Percentiles rank a stretch among this genome's conserved stretches.
Evolutionary conservation across 2,113 vertebrate species (phyloP).

Genomic region (Nibea albiflora): DNA sequence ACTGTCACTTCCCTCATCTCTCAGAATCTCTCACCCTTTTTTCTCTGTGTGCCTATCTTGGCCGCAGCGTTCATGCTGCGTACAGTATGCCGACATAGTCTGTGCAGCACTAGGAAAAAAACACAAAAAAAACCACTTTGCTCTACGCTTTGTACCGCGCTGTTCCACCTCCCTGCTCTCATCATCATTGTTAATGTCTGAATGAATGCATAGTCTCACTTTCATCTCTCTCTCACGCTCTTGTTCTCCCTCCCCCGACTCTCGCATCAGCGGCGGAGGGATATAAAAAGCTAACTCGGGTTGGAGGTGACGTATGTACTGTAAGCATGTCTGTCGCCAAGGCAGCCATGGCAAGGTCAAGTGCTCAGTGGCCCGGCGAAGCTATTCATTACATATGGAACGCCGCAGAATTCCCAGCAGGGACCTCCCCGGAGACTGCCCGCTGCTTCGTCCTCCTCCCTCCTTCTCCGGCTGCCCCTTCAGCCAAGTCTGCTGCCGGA

Average conservation of each 20-base stretch:
- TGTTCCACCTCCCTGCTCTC: conserved; percentile 55
- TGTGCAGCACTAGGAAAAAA: conserved; percentile 24
- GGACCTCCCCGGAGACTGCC: conserved; percentile 23
- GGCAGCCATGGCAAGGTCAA: conserved; percentile 72
- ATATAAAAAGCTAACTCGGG: conserved; percentile 49
- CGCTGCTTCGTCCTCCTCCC: neutral
- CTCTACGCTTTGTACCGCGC: conserved; percentile 22
- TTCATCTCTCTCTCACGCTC: conserved; percentile 36
- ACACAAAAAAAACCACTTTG: neutral
- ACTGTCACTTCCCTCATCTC: conserved; percentile 70
- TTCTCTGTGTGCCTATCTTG: conserved; percentile 11
- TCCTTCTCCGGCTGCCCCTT: neutral
- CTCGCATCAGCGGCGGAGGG: neutral
- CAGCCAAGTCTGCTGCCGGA: neutral
- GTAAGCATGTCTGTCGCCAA: conserved; percentile 57
- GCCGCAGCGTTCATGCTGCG: neutral
- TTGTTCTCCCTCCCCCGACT: neutral
- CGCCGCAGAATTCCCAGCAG: conserved; percentile 56
- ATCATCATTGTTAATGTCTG: conserved; percentile 61
- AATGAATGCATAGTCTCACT: conserved; percentile 51
- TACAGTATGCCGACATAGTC: conserved; percentile 30
- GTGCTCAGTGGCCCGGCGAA: conserved; percentile 48
- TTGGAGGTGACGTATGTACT: conserved; percentile 58
- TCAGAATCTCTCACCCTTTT: conserved; percentile 55
- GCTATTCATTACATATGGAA: conserved; percentile 72